These are phyloP conservation scores for Teleogryllus oceanicus DNA, from an alignment of 2,888 invertebrate species.

Conservation along the genomic window DNA sequence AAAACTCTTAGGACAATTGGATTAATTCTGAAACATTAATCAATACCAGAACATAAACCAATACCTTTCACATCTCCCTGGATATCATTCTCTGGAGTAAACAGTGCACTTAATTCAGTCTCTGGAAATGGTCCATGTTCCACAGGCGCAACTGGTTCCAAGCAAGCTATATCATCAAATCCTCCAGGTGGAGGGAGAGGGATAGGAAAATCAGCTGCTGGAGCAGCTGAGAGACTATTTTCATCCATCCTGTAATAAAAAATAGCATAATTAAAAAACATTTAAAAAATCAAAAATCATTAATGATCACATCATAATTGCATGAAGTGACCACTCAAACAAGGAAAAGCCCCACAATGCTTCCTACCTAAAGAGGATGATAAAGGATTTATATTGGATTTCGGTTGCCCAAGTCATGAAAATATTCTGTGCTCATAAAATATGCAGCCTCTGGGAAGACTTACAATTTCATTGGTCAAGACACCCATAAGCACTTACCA, in stretches of 20 bases:
- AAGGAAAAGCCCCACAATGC: too few relatives aligned
- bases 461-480: too few relatives aligned
- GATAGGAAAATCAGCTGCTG: constrained; percentile 44
- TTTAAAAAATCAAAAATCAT: neutral
- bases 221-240: constrained; percentile 41
- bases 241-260: constrained; percentile 44
- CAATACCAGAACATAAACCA: constrained; percentile 21
- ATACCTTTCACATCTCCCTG: constrained; percentile 47
- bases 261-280: neutral
- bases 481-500: too few relatives aligned
- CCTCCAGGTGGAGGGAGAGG: constrained; percentile 45
- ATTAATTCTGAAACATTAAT: neutral
- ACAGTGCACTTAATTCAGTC: constrained; percentile 46
- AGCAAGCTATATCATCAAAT: constrained; percentile 44
- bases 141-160: constrained; percentile 43
- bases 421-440: too few relatives aligned
- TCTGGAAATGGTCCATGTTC: constrained; percentile 46
- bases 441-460: too few relatives aligned
- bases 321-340: too few relatives aligned
- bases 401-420: too few relatives aligned
- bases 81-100: constrained; percentile 44
- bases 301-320: neutral
- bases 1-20: neutral
- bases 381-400: too few relatives aligned
- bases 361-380: too few relatives aligned